phyloP scores from a whole-genome alignment of 2,888 invertebrate genomes.

The Agrenia bidenticulata region DNA sequence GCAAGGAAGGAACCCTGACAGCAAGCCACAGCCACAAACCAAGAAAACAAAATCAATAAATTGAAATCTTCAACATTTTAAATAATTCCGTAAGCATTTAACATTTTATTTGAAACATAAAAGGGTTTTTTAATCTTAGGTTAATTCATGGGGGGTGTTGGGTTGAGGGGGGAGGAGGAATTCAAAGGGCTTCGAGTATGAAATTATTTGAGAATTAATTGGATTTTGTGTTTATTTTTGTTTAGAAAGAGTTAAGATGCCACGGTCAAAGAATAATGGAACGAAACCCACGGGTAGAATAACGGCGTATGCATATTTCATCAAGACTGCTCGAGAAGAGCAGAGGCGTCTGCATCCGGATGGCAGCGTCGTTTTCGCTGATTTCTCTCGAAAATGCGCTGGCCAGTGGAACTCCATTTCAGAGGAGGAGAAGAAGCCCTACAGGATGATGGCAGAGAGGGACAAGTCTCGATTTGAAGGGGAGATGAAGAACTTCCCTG shows the following conservation, averaged over 20 bases:
- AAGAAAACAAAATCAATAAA: no score
- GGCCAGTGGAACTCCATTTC: constrained; percentile 4
- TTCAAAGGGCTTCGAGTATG: no score
- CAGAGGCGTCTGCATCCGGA: constrained; percentile 99
- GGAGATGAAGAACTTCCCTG: constrained; percentile 63
- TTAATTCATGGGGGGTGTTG: no score
- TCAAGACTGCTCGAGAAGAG: constrained; percentile 98
- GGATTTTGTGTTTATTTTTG: no score
- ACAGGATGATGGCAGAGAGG: neutral
- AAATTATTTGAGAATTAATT: no score
- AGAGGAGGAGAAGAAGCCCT: constrained; percentile 5
- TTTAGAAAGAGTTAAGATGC: constrained; percentile 10
- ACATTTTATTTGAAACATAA: no score
- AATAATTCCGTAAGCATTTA: no score
- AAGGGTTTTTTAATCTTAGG: no score
- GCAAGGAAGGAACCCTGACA: no score
- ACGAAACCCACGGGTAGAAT: neutral
- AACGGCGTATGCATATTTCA: constrained; percentile 88
- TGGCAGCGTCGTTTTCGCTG: constrained; percentile 76
- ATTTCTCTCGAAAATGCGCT: constrained; percentile 26
- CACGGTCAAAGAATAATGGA: constrained; percentile 55
- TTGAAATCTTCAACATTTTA: no score
- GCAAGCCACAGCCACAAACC: no score
- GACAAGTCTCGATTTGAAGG: constrained; percentile 12
- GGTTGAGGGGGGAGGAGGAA: no score